Percentiles rank a stretch among this genome's conserved stretches.
phyloP scores from a whole-genome alignment of 2,797 vertebrate genomes.

The Amblyopsis hoosieri region DNA sequence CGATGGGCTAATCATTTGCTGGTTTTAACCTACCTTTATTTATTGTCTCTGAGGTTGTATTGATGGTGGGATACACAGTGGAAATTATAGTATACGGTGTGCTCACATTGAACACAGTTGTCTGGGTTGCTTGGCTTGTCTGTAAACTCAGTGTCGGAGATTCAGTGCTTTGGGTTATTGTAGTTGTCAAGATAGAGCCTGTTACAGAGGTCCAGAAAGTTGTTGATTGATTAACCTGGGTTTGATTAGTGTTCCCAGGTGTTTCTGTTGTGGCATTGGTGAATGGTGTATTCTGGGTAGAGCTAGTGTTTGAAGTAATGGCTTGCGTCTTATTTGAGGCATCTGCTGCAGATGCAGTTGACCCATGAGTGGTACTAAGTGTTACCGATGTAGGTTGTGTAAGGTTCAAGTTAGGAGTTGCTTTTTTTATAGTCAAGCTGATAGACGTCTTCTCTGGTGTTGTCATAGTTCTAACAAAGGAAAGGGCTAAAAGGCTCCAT shows the following conservation, averaged over 20 bases:
- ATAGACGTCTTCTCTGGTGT: not conserved
- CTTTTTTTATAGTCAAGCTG: not conserved
- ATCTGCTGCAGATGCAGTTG: not conserved
- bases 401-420: slow-evolving; percentile 12
- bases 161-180: slow-evolving; percentile 7
- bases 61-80: slow-evolving; percentile 24
- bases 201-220: slow-evolving; percentile 20
- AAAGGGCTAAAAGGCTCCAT: slow-evolving; percentile 45
- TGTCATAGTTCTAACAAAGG: slow-evolving; percentile 10
- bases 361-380: not conserved
- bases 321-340: slow-evolving; percentile 11
- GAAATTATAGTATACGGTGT: slow-evolving; percentile 25
- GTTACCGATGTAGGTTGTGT: not conserved
- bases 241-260: slow-evolving; percentile 24
- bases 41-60: slow-evolving; percentile 15
- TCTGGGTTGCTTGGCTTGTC: slow-evolving; percentile 27
- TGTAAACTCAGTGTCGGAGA: slow-evolving; percentile 7
- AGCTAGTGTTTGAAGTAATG: slow-evolving; percentile 14
- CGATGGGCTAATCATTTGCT: not conserved
- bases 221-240: slow-evolving; percentile 24
- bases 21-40: slow-evolving; percentile 40
- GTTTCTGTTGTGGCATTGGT: slow-evolving; percentile 10
- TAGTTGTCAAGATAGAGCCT: slow-evolving; percentile 17
- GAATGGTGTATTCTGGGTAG: slow-evolving; percentile 2
- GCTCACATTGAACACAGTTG: slow-evolving; percentile 29